phyloP scores from a whole-genome alignment of 2,797 vertebrate species.

The Cynopterus sphinx region DNA sequence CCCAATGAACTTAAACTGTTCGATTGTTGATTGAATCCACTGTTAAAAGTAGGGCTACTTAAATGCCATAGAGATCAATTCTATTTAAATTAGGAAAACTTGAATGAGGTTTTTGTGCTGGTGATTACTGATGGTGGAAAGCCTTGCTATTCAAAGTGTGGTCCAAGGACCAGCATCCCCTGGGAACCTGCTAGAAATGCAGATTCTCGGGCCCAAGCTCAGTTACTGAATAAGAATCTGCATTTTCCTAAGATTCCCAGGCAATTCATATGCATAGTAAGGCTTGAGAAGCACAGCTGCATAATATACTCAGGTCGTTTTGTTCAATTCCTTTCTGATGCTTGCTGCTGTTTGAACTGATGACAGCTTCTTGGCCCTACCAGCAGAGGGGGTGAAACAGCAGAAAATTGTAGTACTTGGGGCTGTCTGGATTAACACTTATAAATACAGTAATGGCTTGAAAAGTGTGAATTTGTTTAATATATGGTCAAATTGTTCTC shows the following conservation, averaged over 20 bases:
- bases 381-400: slow-evolving; percentile 76
- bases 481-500: background rate
- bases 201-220: background rate
- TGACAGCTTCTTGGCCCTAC: slow-evolving; percentile 26
- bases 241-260: background rate
- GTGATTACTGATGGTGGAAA: background rate
- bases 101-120: background rate
- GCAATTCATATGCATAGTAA: background rate
- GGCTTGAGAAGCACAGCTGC: background rate
- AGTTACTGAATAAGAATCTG: background rate
- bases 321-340: background rate
- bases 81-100: background rate
- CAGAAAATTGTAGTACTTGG: slow-evolving; percentile 32
- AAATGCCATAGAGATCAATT: background rate
- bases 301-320: background rate
- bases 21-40: background rate
- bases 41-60: background rate
- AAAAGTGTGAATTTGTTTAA: background rate
- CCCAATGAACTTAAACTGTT: background rate
- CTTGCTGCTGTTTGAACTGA: background rate
- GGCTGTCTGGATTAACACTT: background rate
- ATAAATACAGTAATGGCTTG: background rate
- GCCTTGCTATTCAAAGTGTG: background rate
- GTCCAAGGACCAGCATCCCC: background rate
- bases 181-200: background rate